A percentile compares a stretch with the other conserved stretches of the same genome.
phyloP scores from a whole-genome alignment of 2,797 vertebrate species.

The Danio choprae region DNA sequence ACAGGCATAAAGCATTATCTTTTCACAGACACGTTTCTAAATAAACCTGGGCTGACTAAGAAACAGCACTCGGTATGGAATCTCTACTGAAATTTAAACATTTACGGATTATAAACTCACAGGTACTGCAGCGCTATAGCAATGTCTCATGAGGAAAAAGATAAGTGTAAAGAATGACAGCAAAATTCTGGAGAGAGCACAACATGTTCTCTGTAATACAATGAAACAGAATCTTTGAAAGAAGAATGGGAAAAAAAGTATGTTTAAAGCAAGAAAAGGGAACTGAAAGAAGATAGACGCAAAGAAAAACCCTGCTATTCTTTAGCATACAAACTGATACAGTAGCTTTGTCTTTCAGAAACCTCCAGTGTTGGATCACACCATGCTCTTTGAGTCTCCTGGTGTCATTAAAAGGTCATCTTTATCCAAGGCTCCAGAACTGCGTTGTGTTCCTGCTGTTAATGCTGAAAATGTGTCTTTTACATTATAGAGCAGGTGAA shows the following conservation, averaged over 20 bases:
- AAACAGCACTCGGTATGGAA: background rate
- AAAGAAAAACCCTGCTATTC: background rate
- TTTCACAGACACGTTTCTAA: background rate
- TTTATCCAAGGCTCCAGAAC: constrained; percentile 12
- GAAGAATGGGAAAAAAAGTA: background rate
- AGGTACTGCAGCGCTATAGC: background rate
- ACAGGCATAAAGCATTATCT: background rate
- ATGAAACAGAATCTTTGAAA: constrained; percentile 1
- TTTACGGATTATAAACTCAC: constrained; percentile 18
- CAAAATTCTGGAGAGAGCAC: constrained; percentile 5
- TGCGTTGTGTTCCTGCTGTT: background rate
- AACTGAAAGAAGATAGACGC: background rate
- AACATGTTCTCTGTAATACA: constrained; percentile 15
- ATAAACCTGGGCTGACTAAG: background rate
- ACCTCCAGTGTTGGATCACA: background rate
- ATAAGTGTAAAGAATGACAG: constrained; percentile 27
- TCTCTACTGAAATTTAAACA: constrained; percentile 8
- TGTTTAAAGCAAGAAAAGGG: background rate
- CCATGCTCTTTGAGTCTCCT: constrained; percentile 16
- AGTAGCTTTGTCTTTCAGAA: constrained; percentile 6
- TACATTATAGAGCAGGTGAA: constrained; percentile 91
- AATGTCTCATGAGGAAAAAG: constrained; percentile 31
- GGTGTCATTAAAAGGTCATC: constrained; percentile 10
- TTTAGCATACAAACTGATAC: background rate
- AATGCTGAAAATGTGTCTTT: background rate